phyloP scores from a whole-genome alignment of 2,797 vertebrate genomes.

The Sarcophilus harrisii region DNA sequence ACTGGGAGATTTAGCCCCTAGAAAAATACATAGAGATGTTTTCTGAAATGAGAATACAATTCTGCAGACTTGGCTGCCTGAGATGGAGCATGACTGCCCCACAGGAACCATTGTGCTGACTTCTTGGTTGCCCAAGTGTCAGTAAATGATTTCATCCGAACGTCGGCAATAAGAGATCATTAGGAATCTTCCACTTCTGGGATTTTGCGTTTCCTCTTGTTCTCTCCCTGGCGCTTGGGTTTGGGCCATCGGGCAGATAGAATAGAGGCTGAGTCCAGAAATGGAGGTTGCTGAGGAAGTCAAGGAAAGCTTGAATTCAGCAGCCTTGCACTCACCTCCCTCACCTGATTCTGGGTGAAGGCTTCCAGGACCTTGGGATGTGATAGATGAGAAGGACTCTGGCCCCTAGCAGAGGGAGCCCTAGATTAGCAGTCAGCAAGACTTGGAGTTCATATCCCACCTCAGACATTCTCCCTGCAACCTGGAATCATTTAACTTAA shows the following conservation, averaged over 20 bases:
- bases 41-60: background rate
- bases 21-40: background rate
- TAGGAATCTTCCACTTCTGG: conserved; percentile 13
- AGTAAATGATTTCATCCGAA: conserved; percentile 30
- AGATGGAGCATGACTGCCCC: background rate
- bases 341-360: background rate
- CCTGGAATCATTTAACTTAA: too few species aligned
- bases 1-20: background rate
- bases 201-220: background rate
- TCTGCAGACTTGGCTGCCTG: background rate
- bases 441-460: background rate
- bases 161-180: conserved; percentile 6
- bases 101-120: background rate
- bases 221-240: background rate
- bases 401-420: background rate
- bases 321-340: background rate
- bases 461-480: background rate
- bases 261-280: background rate
- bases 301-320: background rate
- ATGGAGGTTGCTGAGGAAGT: background rate
- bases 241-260: background rate
- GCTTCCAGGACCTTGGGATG: conserved; percentile 12
- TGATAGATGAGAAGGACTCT: background rate
- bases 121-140: background rate
- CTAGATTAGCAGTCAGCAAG: background rate